These are phyloP conservation scores for Delichon dasypus DNA, from an alignment of 2,797 vertebrate species.

Conservation along the genomic window DNA sequence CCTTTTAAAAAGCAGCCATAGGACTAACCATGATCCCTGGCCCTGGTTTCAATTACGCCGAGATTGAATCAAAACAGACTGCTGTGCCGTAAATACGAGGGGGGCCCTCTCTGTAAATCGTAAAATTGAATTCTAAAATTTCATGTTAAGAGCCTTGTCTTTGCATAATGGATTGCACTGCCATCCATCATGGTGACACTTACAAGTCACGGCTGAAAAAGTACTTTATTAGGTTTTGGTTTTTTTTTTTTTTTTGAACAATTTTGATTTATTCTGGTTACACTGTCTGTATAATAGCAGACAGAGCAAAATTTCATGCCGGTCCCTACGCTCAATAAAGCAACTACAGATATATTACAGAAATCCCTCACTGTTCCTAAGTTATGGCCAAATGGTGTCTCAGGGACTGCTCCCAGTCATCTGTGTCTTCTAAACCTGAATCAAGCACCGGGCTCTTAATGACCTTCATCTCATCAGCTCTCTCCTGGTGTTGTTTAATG, in stretches of 20 bases:
- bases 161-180: constrained; percentile 51
- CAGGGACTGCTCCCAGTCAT: constrained; percentile 17
- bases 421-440: constrained; percentile 11
- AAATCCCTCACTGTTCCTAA: constrained; percentile 15
- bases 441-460: not conserved
- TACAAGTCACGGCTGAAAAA: constrained; percentile 66
- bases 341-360: not conserved
- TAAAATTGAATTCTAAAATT: constrained; percentile 60
- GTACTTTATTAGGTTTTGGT: constrained; percentile 38
- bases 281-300: not conserved
- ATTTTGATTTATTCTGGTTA: constrained; percentile 47
- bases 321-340: not conserved
- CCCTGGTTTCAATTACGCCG: constrained; percentile 44
- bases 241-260: not conserved
- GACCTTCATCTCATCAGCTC: not conserved
- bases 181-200: constrained; percentile 51
- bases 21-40: not conserved
- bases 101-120: constrained; percentile 15
- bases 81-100: not conserved
- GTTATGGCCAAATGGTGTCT: not conserved
- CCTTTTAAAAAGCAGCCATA: not conserved
- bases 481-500: not conserved
- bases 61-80: constrained; percentile 46
- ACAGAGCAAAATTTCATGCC: not conserved
- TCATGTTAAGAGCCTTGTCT: constrained; percentile 55